A percentile compares a stretch with the other conserved stretches of the same genome.
Conservation (phyloP, 1,140 invertebrate species). For the Pseudomyrmex cubaensis region DNA sequence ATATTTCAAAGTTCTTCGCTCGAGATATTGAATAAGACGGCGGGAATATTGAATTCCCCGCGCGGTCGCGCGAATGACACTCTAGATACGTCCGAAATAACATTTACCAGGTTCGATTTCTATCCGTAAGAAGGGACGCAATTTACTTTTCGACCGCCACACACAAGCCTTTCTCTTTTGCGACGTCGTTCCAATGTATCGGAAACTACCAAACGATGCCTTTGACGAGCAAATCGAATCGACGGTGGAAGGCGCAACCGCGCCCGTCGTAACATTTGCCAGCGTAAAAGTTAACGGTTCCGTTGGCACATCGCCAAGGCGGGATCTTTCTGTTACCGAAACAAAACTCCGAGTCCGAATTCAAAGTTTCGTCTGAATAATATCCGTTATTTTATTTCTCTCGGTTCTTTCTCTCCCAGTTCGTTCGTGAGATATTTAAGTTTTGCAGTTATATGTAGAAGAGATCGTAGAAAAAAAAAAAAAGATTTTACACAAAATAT, state of each 20-base stretch:
- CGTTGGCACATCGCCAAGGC: conserved; percentile 21
- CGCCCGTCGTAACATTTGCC: conserved; percentile 13
- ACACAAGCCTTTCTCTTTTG: conserved; percentile 5
- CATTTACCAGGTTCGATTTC: conserved; percentile 28
- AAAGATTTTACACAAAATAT: no score
- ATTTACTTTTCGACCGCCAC: conserved; percentile 28
- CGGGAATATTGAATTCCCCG: conserved; percentile 51
- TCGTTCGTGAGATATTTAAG: neutral
- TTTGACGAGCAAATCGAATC: conserved; percentile 48
- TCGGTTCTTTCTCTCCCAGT: neutral
- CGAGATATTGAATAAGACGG: conserved; percentile 42
- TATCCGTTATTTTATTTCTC: no score
- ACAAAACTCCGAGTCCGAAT: neutral
- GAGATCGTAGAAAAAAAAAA: no score
- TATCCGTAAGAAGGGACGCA: neutral
- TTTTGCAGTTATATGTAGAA: no score
- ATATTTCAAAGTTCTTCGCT: conserved; percentile 40
- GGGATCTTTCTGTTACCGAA: conserved; percentile 11
- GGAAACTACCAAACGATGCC: neutral
- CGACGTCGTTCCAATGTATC: conserved; percentile 17
- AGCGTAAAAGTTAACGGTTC: neutral
- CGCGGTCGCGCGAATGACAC: neutral
- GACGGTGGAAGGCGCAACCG: conserved; percentile 18
- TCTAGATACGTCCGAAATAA: conserved; percentile 46
- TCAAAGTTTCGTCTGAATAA: conserved; percentile 19